Evolutionary conservation across 64 coral and sea anemone genomes (phyloP).

Genomic region (Exaiptasia diaphana): DNA sequence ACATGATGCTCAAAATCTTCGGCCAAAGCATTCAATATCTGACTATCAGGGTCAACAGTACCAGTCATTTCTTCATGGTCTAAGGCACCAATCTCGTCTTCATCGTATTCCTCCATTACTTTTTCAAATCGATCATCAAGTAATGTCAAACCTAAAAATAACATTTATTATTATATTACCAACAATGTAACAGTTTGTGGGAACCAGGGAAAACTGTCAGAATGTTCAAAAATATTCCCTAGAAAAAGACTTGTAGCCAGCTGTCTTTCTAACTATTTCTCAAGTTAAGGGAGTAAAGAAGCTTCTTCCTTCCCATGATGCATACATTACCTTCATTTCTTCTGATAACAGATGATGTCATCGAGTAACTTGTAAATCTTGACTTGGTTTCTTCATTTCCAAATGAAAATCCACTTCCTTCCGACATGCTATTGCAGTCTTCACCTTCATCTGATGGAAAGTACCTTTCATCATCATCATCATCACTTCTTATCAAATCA

Average conservation of each 20-base stretch:
- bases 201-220: too few relatives aligned
- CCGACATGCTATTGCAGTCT: conserved; percentile 10
- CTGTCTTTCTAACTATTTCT: too few relatives aligned
- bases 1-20: conserved; percentile 56
- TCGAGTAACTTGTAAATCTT: conserved; percentile 91
- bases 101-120: conserved; percentile 99
- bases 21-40: conserved; percentile 51
- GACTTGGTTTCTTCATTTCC: conserved; percentile 86
- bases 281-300: too few relatives aligned
- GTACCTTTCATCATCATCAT: conserved; percentile 41
- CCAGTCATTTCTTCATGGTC: conserved; percentile 89
- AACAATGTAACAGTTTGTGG: too few relatives aligned
- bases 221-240: too few relatives aligned
- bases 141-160: conserved; percentile 65
- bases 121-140: conserved; percentile 97
- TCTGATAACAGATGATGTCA: conserved; percentile 90
- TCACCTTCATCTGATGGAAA: conserved; percentile 80
- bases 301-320: background rate
- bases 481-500: conserved; percentile 39
- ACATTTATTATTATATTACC: too few relatives aligned
- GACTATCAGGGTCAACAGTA: conserved; percentile 43
- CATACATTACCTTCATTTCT: conserved; percentile 88
- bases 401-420: conserved; percentile 63
- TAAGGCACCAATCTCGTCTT: conserved; percentile 96
- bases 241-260: too few relatives aligned